A percentile compares a stretch with the other conserved stretches of the same genome.
These are phyloP conservation scores for Macrotus californicus DNA, from an alignment of 2,113 vertebrate species.

Conservation along the genomic window DNA sequence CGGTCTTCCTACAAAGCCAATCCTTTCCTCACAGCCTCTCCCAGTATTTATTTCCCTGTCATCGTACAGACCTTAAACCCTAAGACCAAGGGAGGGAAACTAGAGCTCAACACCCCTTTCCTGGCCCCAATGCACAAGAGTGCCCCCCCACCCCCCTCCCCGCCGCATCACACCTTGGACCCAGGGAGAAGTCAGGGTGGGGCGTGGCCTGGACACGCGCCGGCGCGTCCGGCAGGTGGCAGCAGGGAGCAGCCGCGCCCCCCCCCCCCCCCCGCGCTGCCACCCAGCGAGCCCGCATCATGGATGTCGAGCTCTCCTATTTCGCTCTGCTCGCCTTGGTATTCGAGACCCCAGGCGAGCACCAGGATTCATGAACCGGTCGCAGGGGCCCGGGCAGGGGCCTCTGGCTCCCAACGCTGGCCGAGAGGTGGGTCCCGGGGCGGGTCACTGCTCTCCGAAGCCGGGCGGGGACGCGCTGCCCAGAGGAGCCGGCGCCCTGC, in stretches of 20 bases:
- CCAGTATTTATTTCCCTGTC: neutral
- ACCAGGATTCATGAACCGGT: conserved; percentile 47
- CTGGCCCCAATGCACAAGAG: neutral
- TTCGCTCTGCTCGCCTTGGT: conserved; percentile 40
- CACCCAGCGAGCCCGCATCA: conserved; percentile 42
- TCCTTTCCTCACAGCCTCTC: neutral
- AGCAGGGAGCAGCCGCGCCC: conserved; percentile 40
- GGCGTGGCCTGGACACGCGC: neutral
- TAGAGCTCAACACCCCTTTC: neutral
- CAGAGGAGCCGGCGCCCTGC: neutral
- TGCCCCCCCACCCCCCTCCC: accelerated
- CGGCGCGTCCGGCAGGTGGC: conserved; percentile 57
- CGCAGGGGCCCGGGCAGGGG: conserved; percentile 44
- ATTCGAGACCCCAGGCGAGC: neutral
- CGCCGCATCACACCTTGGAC: neutral
- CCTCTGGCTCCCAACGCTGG: conserved; percentile 64
- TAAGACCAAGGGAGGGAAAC: neutral
- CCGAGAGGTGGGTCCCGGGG: conserved; percentile 62
- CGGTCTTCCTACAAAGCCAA: neutral
- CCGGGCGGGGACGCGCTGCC: conserved; percentile 57
- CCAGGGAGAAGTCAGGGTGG: neutral
- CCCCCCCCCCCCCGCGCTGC: neutral
- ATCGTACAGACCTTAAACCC: neutral
- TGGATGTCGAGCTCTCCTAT: conserved; percentile 37
- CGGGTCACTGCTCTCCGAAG: conserved; percentile 15